phyloP scores from a whole-genome alignment of 2,888 invertebrate species.

The Heliconius charithonia region DNA sequence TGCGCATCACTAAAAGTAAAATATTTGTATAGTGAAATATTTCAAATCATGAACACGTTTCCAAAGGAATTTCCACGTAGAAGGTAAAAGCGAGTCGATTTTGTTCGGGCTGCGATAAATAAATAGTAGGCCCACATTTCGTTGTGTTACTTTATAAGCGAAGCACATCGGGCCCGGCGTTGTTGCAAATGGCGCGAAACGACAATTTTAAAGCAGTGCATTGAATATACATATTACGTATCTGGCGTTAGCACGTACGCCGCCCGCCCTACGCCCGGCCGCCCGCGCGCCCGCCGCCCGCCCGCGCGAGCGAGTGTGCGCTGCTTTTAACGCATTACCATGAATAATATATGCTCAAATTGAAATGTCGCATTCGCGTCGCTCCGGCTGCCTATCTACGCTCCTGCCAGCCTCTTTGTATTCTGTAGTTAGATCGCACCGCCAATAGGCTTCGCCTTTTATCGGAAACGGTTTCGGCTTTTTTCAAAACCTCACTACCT shows the following conservation, averaged over 20 bases:
- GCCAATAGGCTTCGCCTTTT: constrained; percentile 78
- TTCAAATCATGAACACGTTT: constrained; percentile 45
- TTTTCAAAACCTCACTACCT: constrained; percentile 28
- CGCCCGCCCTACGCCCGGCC: too few relatives aligned
- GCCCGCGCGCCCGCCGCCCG: constrained; percentile 53
- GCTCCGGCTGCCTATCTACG: constrained; percentile 75
- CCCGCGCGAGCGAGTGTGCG: constrained; percentile 70
- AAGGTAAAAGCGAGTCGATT: constrained; percentile 59
- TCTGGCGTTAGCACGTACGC: constrained; percentile 74
- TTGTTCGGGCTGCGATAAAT: constrained; percentile 65
- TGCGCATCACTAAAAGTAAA: background rate
- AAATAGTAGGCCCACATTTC: constrained; percentile 69
- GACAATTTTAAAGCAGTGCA: constrained; percentile 81
- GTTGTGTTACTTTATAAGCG: constrained; percentile 76
- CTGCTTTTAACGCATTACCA: constrained; percentile 83
- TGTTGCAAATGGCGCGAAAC: constrained; percentile 79
- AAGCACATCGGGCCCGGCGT: constrained; percentile 69
- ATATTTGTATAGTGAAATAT: constrained; percentile 38
- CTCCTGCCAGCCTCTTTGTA: constrained; percentile 63
- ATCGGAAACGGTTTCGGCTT: constrained; percentile 41
- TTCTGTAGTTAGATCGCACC: constrained; percentile 67
- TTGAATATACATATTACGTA: constrained; percentile 75
- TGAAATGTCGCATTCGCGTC: constrained; percentile 82
- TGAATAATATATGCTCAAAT: constrained; percentile 83
- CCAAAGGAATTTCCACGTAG: constrained; percentile 56